These are phyloP conservation scores for Dendrolimus punctatus DNA, from an alignment of 1,140 invertebrate species.

Conservation along the genomic window DNA sequence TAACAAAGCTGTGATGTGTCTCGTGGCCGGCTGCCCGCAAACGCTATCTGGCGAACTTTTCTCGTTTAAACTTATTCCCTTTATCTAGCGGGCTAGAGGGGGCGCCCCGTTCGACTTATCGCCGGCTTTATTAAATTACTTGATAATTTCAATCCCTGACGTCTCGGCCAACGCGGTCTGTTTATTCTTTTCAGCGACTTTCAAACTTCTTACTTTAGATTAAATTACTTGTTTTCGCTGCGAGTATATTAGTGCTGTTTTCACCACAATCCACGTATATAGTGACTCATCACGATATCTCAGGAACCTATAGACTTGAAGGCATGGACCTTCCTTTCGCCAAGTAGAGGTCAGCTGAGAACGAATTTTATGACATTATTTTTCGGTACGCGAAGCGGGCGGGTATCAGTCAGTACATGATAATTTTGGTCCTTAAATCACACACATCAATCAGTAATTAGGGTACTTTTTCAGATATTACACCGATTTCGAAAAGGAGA, in stretches of 20 bases:
- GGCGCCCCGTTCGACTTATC: conserved; percentile 35
- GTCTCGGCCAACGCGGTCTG: conserved; percentile 23
- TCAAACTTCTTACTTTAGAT: conserved; percentile 3
- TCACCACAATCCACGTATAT: no score
- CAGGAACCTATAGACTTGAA: no score
- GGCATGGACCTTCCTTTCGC: no score
- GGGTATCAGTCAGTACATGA: no score
- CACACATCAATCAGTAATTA: no score
- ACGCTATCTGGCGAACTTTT: conserved; percentile 42
- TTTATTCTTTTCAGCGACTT: conserved; percentile 28
- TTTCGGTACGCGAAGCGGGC: no score
- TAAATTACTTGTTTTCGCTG: conserved; percentile 1
- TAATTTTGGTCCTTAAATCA: no score
- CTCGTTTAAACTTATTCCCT: conserved; percentile 58
- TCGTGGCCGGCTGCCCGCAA: conserved; percentile 13
- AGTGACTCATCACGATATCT: no score
- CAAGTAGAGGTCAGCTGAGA: no score
- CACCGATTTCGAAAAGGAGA: no score
- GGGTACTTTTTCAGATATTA: no score
- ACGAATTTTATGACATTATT: no score
- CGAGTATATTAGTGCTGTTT: conserved; percentile 5
- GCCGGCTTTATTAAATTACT: conserved; percentile 53
- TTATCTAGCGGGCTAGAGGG: conserved; percentile 40
- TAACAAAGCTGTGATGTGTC: neutral
- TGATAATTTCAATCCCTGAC: conserved; percentile 46